These are phyloP conservation scores for Chaetophractus vellerosus DNA, from an alignment of 2,797 vertebrate genomes.

Conservation along the genomic window DNA sequence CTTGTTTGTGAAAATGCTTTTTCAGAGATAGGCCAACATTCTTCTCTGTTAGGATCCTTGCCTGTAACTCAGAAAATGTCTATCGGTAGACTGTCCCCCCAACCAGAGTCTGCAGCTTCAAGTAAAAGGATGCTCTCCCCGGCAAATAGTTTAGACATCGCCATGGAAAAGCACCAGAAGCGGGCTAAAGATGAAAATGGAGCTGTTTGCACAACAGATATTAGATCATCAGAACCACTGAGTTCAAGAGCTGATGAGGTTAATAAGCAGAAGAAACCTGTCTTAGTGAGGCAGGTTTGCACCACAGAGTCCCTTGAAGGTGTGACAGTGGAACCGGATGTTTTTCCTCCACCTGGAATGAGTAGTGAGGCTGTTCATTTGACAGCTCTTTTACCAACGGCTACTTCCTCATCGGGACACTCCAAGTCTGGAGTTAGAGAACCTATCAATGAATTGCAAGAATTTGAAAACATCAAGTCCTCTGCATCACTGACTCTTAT, in stretches of 20 bases:
- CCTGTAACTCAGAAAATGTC: constrained; percentile 93
- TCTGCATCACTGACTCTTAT: constrained; percentile 77
- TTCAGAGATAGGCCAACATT: constrained; percentile 87
- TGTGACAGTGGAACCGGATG: constrained; percentile 92
- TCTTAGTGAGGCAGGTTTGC: constrained; percentile 96
- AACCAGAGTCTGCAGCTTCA: constrained; percentile 96
- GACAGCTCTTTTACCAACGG: constrained; percentile 84
- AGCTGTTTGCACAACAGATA: constrained; percentile 93
- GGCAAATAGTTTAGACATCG: constrained; percentile 99
- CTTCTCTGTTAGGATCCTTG: constrained; percentile 89
- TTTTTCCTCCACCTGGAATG: constrained; percentile 89
- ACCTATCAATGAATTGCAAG: constrained; percentile 87
- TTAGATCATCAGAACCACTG: constrained; percentile 91
- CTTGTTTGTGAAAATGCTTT: constrained; percentile 87
- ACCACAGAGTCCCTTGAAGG: constrained; percentile 96
- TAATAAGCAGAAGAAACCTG: constrained; percentile 95
- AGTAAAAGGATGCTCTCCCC: constrained; percentile 99
- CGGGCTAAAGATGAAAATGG: constrained; percentile 98
- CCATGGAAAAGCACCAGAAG: constrained; percentile 99
- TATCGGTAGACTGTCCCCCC: constrained; percentile 95
- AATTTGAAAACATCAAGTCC: constrained; percentile 89
- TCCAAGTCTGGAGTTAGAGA: constrained; percentile 89
- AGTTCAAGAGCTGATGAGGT: constrained; percentile 92
- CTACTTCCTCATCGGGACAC: constrained; percentile 86
- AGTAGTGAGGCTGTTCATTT: constrained; percentile 75